These are phyloP conservation scores for Trichosurus vulpecula DNA, from an alignment of 2,797 vertebrate species.

Conservation along the genomic window DNA sequence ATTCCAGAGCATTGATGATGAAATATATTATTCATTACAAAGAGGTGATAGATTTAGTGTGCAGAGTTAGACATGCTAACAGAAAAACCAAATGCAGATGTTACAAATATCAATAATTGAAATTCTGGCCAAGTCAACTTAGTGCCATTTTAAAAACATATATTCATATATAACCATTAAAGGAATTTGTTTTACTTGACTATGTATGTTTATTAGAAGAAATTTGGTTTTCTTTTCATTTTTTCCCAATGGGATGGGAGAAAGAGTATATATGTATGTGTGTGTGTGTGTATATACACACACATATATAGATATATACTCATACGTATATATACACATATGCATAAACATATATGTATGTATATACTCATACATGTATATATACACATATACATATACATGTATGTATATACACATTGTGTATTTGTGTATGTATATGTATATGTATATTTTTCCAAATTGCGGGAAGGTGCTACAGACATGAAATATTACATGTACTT, in stretches of 20 bases:
- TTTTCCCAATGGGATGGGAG: not conserved
- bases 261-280: not conserved
- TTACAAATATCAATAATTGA: slow-evolving; percentile 77
- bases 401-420: too few species aligned
- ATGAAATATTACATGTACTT: not conserved
- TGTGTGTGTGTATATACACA: too few species aligned
- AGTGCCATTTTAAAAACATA: slow-evolving; percentile 58
- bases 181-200: not conserved
- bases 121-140: slow-evolving; percentile 77
- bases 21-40: not conserved
- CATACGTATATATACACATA: too few species aligned
- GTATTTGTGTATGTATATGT: too few species aligned
- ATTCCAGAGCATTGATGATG: not conserved
- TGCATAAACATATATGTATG: too few species aligned
- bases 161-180: not conserved
- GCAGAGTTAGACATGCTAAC: slow-evolving; percentile 59
- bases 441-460: not conserved
- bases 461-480: not conserved
- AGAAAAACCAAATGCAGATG: slow-evolving; percentile 76
- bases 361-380: too few species aligned
- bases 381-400: too few species aligned
- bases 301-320: too few species aligned
- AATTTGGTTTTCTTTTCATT: not conserved
- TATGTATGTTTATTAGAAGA: not conserved
- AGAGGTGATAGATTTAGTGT: not conserved